Base-by-base conservation (phyloP, 2,888 invertebrate species). In the Bellardia pandia region DNA sequence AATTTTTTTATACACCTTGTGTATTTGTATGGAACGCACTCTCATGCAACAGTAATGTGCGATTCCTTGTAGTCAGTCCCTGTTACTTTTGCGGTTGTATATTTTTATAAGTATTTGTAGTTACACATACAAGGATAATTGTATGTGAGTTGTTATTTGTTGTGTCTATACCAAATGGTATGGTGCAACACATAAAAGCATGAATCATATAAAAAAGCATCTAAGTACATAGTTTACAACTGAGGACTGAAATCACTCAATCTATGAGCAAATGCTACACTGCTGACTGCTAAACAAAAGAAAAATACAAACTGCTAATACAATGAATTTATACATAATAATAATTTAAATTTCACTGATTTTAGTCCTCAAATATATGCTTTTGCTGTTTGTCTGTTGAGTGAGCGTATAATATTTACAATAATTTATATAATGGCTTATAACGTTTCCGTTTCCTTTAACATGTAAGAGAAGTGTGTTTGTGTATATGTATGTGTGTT, bases 351-450 rank as follows among this genome's bases (percentile, higher is more conserved):
- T n/a, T 74, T 11, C 56, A 33, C 4, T 6, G 37, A 37, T 4
- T 37, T 5, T 13, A 16, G 5, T 74, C 74, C 74, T 74, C 48
- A 45, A 45, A 16, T 48, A 64, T 4, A 72, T 40, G 11, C 72
- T 68, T n/a, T 62, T 71, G 16, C 33, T 51, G 62, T 51, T 16
- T 74, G 64, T 56, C n/a, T n/a, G 62, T 51, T 45, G 45, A 3
- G 45, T 42, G 30, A 74, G 45, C 74, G 42, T 80, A 64, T 58
- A 86, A 82, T 82, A 66, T 79, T 69, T 68, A 60, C 66, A 79
- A 86, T 78, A 83, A 79, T 80, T 60, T 69, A 60, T 69, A 82
- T 69, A 69, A 82, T 76, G 69, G 69, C 80, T 75, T 80, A 84
- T 66, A 84, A 84, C 83, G 66, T 75, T 83, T 84, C 80, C 84